Evolutionary conservation across 2,113 vertebrate genomes (phyloP), one percentile per base, ranked within the genome.

Genomic region (Chaetura pelagica): DNA sequence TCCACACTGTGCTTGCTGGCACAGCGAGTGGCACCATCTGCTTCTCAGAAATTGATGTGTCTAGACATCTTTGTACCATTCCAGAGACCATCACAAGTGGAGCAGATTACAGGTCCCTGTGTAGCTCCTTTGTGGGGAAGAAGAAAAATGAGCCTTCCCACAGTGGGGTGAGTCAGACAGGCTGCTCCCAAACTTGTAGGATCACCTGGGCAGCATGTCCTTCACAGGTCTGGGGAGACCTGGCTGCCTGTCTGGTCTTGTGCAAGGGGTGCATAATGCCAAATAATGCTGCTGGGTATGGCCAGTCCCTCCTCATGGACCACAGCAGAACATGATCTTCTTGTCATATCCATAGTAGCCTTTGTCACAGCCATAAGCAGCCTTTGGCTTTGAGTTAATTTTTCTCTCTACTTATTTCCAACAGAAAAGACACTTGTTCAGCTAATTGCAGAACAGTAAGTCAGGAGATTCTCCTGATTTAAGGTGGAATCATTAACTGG

Each of bases 171-270:
- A 32, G 18, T 29, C 1, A 3, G 17, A 8, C 14, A 12, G 27
- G 38, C 68, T 42, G 30, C 54, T 82, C 30, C 20, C 40, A 32
- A 10, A 17, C 38, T 13, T 35, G 15, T 15, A 1, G 1, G 49
- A 19, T 24, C 17, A 4, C 32, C 46, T 49, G 0, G 0, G 51
- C 38, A 26, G 40, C 40, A 17, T 2, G 1, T 34, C 34, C 54
- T 20, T 17, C 30, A 6, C 5, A 27, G 30, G 30, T 55, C 32
- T 73, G 30, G 7, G 10, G 54, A 73, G 42, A 73, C 34, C 27
- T 44, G 26, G 27, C 51, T 86, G 62, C 16, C 17, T 55, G 22
- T 7, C 42, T n/a, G n/a, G 80, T 63, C 71, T 64, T 62, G 26
- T 20, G 51, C n/a, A 15, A 52, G 16, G 48, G 32, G 11, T 3